These are phyloP conservation scores for Steinernema carpocapsae DNA, from an alignment of 2,888 invertebrate genomes.

Conservation along the genomic window DNA sequence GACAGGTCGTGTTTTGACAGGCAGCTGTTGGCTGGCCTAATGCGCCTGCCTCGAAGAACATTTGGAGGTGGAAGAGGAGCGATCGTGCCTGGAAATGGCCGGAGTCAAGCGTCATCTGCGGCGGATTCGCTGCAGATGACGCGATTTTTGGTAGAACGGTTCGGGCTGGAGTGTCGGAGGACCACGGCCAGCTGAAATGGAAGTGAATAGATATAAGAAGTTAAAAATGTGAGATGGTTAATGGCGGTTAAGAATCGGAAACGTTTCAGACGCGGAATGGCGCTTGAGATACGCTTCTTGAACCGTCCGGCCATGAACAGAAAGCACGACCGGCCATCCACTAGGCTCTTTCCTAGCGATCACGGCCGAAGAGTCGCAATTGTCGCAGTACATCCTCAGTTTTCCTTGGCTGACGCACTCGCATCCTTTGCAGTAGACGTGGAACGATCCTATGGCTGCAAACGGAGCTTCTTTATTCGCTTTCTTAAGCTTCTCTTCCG, in stretches of 20 bases:
- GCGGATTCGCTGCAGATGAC: slow-evolving; percentile 52
- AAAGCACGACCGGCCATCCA: slow-evolving; percentile 54
- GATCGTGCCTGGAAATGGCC: too few relatives aligned
- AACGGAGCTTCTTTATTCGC: too few relatives aligned
- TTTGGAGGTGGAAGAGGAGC: too few relatives aligned
- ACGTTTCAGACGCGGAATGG: slow-evolving; percentile 45
- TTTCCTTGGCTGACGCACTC: slow-evolving; percentile 49
- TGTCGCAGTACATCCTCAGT: slow-evolving; percentile 53
- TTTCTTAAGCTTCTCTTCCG: background rate
- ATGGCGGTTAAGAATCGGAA: too few relatives aligned
- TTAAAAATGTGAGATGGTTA: too few relatives aligned
- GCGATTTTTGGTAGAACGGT: slow-evolving; percentile 51
- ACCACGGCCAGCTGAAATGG: slow-evolving; percentile 45
- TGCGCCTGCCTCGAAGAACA: too few relatives aligned
- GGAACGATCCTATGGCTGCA: slow-evolving; percentile 50
- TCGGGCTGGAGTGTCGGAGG: slow-evolving; percentile 50
- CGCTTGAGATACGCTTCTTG: slow-evolving; percentile 36
- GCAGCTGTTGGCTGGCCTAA: too few relatives aligned
- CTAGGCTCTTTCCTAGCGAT: slow-evolving; percentile 51
- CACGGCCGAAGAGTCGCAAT: slow-evolving; percentile 48
- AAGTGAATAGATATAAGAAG: too few relatives aligned
- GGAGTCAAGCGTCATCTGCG: slow-evolving; percentile 49
- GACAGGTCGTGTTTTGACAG: too few relatives aligned
- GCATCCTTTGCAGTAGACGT: slow-evolving; percentile 58
- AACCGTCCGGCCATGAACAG: too few relatives aligned